Evolutionary conservation across 2,888 invertebrate species (phyloP).

Genomic region (Parnassius apollo): DNA sequence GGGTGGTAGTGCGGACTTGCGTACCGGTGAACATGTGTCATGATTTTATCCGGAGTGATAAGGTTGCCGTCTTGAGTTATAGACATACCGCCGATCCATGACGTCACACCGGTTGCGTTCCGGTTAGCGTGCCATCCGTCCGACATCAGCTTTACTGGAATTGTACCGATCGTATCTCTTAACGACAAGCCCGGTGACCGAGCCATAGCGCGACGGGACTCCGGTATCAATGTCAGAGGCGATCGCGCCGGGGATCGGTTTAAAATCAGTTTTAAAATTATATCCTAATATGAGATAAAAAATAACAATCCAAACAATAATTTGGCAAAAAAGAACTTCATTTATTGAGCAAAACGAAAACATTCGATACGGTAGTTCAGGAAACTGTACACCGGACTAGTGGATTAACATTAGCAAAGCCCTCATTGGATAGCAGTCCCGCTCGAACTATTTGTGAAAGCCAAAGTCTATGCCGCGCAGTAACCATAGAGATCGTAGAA

Average conservation of each 20-base stretch:
- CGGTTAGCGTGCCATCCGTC: constrained; percentile 72
- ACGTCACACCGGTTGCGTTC: constrained; percentile 66
- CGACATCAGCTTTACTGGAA: constrained; percentile 80
- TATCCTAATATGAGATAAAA: constrained; percentile 59
- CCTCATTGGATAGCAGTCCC: constrained; percentile 61
- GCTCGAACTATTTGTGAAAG: constrained; percentile 70
- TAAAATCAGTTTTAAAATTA: constrained; percentile 52
- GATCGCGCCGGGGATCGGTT: constrained; percentile 69
- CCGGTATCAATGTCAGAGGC: constrained; percentile 57
- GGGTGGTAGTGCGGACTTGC: constrained; percentile 78
- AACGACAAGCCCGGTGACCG: constrained; percentile 66
- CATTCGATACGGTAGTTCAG: constrained; percentile 38
- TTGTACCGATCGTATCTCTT: constrained; percentile 78
- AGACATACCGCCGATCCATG: constrained; percentile 80
- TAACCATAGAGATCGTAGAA: constrained; percentile 82
- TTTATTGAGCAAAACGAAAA: constrained; percentile 61
- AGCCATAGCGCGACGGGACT: constrained; percentile 68
- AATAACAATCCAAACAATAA: constrained; percentile 66
- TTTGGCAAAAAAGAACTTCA: constrained; percentile 70
- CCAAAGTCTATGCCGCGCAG: constrained; percentile 80
- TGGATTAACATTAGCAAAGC: constrained; percentile 59
- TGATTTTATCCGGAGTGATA: constrained; percentile 76
- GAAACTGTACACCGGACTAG: constrained; percentile 47
- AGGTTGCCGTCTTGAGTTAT: constrained; percentile 77
- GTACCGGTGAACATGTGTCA: constrained; percentile 76